Percentiles rank a stretch among this genome's conserved stretches.
Conservation (phyloP, 2,888 invertebrate genomes). For the Eupelmus urozonus region DNA sequence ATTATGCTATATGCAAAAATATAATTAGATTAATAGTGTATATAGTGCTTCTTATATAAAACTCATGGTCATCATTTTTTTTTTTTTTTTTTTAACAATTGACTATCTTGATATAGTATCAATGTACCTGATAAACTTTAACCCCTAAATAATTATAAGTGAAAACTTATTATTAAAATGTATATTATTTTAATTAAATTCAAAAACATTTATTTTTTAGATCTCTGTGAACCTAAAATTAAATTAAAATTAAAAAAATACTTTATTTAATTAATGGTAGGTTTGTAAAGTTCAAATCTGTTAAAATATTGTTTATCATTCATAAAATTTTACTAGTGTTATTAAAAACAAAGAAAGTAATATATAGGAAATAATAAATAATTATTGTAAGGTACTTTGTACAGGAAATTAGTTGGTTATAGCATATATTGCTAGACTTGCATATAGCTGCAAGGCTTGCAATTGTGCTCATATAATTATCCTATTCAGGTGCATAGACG, state of each 20-base stretch:
- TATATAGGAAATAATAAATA: not conserved
- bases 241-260: not conserved
- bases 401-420: constrained; percentile 20
- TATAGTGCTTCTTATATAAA: no score
- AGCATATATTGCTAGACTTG: not conserved
- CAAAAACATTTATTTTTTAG: not conserved
- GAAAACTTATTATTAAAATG: no score
- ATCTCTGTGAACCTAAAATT: not conserved
- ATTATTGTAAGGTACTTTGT: constrained; percentile 2
- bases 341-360: constrained; percentile 4
- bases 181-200: no score
- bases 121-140: not conserved
- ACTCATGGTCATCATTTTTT: not conserved
- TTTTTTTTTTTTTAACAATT: constrained; percentile 20
- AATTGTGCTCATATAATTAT: constrained; percentile 42
- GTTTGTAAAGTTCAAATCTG: not conserved
- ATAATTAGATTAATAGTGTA: not conserved
- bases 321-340: not conserved
- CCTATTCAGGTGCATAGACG: constrained; percentile 6
- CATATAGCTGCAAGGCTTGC: not conserved
- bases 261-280: not conserved
- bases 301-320: not conserved
- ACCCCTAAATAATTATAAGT: not conserved
- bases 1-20: not conserved
- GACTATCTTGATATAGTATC: constrained; percentile 9